A percentile compares a stretch with the other conserved stretches of the same genome.
Conservation (phyloP, 35 echinoderm and acorn worm species). For the Apostichopus japonicus region DNA sequence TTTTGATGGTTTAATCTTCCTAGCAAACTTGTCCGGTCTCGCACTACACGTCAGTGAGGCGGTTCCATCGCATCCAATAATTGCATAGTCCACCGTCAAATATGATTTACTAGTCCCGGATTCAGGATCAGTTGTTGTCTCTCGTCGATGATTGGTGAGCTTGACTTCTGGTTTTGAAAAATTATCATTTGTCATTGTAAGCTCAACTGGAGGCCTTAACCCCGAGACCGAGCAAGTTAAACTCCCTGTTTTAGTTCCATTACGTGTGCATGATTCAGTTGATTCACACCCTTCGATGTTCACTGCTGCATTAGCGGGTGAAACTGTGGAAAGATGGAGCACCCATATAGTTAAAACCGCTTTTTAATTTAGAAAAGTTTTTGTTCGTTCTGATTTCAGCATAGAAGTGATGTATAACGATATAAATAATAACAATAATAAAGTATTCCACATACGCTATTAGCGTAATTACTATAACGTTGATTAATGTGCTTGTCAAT, state of each 20-base stretch:
- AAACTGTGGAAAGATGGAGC: background rate
- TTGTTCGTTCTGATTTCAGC: too few species aligned
- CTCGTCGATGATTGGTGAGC: background rate
- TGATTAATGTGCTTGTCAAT: too few species aligned
- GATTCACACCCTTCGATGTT: slow-evolving; percentile 2
- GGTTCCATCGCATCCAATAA: background rate
- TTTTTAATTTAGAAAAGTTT: too few species aligned
- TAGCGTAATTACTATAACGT: too few species aligned
- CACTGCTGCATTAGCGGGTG: background rate
- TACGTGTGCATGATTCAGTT: background rate
- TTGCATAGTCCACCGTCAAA: background rate
- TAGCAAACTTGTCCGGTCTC: too few species aligned
- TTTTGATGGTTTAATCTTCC: too few species aligned
- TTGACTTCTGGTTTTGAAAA: background rate
- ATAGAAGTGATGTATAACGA: too few species aligned
- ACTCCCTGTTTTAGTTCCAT: background rate
- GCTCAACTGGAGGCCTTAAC: background rate
- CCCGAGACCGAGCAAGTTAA: background rate
- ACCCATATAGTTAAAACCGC: too few species aligned
- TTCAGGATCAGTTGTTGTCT: background rate
- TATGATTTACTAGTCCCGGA: background rate
- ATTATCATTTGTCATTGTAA: background rate
- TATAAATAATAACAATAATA: too few species aligned
- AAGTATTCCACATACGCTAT: too few species aligned
- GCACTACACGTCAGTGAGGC: background rate